Conservation (phyloP, 2,888 invertebrate species). For the Nudaria mundana region DNA sequence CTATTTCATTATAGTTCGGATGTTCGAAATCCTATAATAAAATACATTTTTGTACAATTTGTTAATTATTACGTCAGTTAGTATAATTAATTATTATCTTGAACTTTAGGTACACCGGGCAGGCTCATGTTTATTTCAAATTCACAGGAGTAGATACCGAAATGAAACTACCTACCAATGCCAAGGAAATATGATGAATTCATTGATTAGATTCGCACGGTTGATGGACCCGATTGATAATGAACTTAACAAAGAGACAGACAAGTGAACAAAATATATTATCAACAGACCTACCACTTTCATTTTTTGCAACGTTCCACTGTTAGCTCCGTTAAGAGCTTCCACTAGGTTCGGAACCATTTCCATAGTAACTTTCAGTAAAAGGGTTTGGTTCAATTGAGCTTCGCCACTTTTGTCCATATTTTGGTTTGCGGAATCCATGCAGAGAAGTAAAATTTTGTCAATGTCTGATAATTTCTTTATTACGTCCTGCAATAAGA, state of each 20-base stretch:
- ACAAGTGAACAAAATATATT: background rate
- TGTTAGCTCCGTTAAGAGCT: slow-evolving; percentile 74
- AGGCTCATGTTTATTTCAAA: too few relatives aligned
- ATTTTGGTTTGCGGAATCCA: slow-evolving; percentile 74
- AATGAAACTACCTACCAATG: too few relatives aligned
- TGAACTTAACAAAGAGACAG: too few relatives aligned
- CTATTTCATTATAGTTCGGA: slow-evolving; percentile 64
- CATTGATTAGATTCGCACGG: too few relatives aligned
- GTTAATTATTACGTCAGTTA: too few relatives aligned
- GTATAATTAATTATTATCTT: too few relatives aligned
- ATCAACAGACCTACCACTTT: slow-evolving; percentile 68
- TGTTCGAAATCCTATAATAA: slow-evolving; percentile 57
- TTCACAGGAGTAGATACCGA: too few relatives aligned
- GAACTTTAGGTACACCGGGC: too few relatives aligned
- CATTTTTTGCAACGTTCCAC: slow-evolving; percentile 79
- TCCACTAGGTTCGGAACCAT: slow-evolving; percentile 84
- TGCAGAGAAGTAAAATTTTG: slow-evolving; percentile 83
- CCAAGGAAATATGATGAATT: too few relatives aligned
- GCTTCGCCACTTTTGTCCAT: slow-evolving; percentile 82
- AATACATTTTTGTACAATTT: too few relatives aligned
- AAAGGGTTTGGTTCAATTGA: slow-evolving; percentile 88
- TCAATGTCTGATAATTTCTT: slow-evolving; percentile 89
- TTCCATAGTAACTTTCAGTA: slow-evolving; percentile 89
- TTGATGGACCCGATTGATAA: too few relatives aligned
- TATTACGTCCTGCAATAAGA: slow-evolving; percentile 75